Base-by-base conservation (phyloP, 2,113 vertebrate genomes). In the Catharus fuscescens region DNA sequence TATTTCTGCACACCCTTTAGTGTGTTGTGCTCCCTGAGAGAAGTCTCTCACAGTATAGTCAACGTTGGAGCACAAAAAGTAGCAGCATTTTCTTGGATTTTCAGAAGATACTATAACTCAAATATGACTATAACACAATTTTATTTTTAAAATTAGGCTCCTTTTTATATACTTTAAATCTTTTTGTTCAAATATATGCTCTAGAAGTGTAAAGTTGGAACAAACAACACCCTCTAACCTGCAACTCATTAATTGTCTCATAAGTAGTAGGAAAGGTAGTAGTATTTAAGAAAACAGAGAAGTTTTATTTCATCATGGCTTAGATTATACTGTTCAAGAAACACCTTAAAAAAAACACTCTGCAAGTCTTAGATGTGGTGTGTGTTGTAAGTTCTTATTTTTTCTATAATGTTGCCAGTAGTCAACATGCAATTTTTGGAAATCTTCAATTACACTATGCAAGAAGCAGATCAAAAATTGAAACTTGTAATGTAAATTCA, bases 401-500 rank as follows among this genome's bases (percentile, higher is more conserved):
- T 26, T 82, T 65, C 36, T 80, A 5, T 78, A 95, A 72, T 25
- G 18, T 83, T 92, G 32, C 28, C 72, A 86, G 34, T 74, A 94
- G 62, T 20, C 61, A 93, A 87, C 23, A 26, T 92, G 14, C 66
- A 86, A 54, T 93, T 95, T 86, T 82, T 84, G 34, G 53, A 82
- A 42, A 66, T 20, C 44, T 90, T 77, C 71, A 38, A 50, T 89
- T 96, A 40, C 24, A 32, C 12, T 91, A 80, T 3, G 10, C 82
- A 69, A 47, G 54, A 57, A 86, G 85, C 80, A 80, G 17, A 69
- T 78, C 87, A 66, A 66, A 96, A 93, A 78, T 10, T 74, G 32
- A 72, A 73, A 86, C 8, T 91, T 59, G 61, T 95, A 90, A 85
- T 54, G 66, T 83, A 72, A 96, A 90, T 88, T 82, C 20, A 64